Conservation (phyloP, 2,888 invertebrate genomes). For the Tribolium freemani region DNA sequence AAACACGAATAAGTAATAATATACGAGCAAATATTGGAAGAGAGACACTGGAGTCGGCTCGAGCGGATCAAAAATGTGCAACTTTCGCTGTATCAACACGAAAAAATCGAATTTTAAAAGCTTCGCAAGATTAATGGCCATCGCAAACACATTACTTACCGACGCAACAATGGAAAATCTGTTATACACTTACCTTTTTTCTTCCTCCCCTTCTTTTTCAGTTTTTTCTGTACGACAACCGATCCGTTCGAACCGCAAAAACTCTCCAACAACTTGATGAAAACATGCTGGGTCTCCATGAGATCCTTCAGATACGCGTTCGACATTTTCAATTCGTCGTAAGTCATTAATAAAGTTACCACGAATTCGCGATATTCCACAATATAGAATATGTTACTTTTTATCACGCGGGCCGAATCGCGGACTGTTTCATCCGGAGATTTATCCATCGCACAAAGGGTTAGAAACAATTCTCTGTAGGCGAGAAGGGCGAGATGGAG, state of each 20-base stretch:
- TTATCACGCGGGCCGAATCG: constrained; percentile 87
- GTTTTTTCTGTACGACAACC: constrained; percentile 81
- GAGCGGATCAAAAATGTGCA: constrained; percentile 5
- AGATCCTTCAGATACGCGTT: constrained; percentile 88
- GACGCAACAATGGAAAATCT: constrained; percentile 32
- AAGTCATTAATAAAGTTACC: constrained; percentile 83
- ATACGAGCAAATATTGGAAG: constrained; percentile 29
- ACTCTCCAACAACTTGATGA: constrained; percentile 89
- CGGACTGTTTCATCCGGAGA: constrained; percentile 78
- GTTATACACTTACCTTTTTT: constrained; percentile 65
- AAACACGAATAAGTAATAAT: constrained; percentile 37
- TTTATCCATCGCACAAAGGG: constrained; percentile 86
- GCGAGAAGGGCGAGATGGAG: constrained; percentile 88
- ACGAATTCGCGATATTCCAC: constrained; percentile 94
- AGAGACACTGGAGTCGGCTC: constrained; percentile 15
- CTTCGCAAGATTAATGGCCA: not conserved
- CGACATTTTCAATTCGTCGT: constrained; percentile 89
- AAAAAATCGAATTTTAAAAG: not conserved
- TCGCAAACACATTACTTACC: constrained; percentile 31
- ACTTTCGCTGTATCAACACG: constrained; percentile 10
- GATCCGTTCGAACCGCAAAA: constrained; percentile 75
- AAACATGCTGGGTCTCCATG: constrained; percentile 90
- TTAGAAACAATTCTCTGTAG: constrained; percentile 87
- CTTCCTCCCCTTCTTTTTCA: constrained; percentile 67
- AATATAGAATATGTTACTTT: constrained; percentile 93